Percentiles rank a stretch among this genome's conserved stretches.
These are phyloP conservation scores for Salvator merianae DNA, from an alignment of 2,113 vertebrate species.

Conservation along the genomic window DNA sequence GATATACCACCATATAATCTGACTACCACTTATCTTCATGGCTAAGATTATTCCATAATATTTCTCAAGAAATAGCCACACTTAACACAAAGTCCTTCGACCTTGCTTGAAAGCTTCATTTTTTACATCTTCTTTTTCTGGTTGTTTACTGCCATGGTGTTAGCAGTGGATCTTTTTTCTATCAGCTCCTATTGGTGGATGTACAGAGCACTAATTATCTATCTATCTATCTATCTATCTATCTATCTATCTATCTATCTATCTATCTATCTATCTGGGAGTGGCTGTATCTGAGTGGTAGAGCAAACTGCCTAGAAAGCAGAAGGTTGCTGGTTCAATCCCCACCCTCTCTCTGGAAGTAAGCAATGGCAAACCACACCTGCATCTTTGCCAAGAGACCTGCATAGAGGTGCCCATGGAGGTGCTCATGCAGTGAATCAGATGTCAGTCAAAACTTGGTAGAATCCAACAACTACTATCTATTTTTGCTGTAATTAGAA, in stretches of 20 bases:
- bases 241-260: too few relatives aligned
- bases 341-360: too few relatives aligned
- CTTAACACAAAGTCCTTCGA: not conserved
- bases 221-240: too few relatives aligned
- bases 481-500: not conserved
- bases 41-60: not conserved
- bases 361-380: too few relatives aligned
- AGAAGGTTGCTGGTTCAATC: too few relatives aligned
- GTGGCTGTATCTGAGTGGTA: not conserved
- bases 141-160: not conserved
- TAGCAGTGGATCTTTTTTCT: not conserved
- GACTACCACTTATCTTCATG: not conserved
- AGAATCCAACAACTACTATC: too few relatives aligned
- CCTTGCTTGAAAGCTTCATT: not conserved
- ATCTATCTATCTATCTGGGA: not conserved
- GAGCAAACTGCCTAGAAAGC: too few relatives aligned
- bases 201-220: not conserved
- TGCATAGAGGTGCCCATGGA: too few relatives aligned
- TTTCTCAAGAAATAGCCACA: not conserved
- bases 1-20: not conserved
- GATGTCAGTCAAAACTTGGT: too few relatives aligned
- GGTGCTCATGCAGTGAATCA: too few relatives aligned
- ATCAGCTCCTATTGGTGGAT: not conserved
- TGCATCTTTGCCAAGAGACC: too few relatives aligned
- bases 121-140: not conserved